Evolutionary conservation across 2,888 invertebrate genomes (phyloP), one percentile per base, ranked within the genome.

Genomic region (Perizoma affinitatum): DNA sequence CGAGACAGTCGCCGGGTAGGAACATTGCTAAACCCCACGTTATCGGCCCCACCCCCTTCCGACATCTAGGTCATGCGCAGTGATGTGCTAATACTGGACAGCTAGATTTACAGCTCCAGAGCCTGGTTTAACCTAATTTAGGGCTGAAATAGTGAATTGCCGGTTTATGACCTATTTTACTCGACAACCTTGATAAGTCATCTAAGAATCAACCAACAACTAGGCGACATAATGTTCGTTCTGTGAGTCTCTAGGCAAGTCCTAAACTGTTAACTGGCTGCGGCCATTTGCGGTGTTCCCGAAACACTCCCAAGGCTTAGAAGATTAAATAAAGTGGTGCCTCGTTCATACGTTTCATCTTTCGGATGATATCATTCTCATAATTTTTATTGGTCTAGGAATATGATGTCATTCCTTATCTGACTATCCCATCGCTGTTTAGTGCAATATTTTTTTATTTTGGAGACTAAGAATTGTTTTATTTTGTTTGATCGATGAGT

Each of bases 1-100:
- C 73, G 74, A 78, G 77, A 76, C 70, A 74, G 72, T 78, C 63
- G 70, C 74, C 74, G 80, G 75, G 71, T 74, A 66, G 75, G 76
- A 65, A 72, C 72, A 71, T 78, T 77, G 80, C 76, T 76, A 78
- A 76, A 68, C 66, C 22, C 22, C 22, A 22, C 1, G 22, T 22
- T 54, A 67, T 62, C 60, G 61, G 77, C 78, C 78, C 79, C 83
- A 76, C 83, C 79, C 80, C 80, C 80, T 75, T 71, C 71, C 71
- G 75, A 76, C 78, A 82, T 79, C 79, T 81, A 83, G 83, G 85
- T 81, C 83, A 84, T 71, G 72, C 77, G 84, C 84, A 82, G 75
- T 79, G 74, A 73, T 76, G 73, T 71, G 71, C 75, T 70, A 74
- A 79, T 72, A 75, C 67, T 73, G 71, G 70, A 72, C 66, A 67